phyloP scores from a whole-genome alignment of 2,888 invertebrate species.

The Ischnura elegans region DNA sequence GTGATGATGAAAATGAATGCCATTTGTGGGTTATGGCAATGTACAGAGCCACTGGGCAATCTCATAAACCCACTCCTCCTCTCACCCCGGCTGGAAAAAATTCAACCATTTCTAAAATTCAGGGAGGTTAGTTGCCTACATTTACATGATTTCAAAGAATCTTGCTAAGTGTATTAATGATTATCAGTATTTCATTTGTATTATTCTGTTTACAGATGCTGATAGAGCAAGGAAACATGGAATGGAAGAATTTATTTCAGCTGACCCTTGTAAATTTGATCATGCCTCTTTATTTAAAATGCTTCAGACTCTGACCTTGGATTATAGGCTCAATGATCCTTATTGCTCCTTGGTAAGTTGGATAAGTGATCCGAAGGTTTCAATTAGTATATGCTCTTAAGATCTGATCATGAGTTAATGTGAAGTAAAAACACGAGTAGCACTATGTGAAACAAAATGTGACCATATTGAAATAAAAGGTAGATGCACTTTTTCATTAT shows the following conservation, averaged over 20 bases:
- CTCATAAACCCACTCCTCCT: conserved; percentile 98
- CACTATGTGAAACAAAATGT: no score
- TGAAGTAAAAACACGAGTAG: no score
- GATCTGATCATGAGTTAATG: no score
- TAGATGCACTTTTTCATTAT: no score
- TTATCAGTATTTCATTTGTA: conserved; percentile 46
- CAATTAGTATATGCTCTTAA: no score
- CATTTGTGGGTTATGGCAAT: conserved; percentile 99
- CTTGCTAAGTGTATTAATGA: not conserved
- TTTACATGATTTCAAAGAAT: no score
- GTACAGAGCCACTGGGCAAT: conserved; percentile 99
- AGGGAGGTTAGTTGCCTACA: conserved; percentile 86
- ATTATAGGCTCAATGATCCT: conserved; percentile 98
- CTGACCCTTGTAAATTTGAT: conserved; percentile 98
- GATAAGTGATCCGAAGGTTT: no score
- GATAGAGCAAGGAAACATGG: conserved; percentile 98
- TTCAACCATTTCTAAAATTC: conserved; percentile 91
- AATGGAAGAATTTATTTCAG: conserved; percentile 99
- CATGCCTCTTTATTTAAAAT: conserved; percentile 95
- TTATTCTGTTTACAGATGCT: conserved; percentile 86
- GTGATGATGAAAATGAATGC: conserved; percentile 98
- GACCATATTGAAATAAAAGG: no score
- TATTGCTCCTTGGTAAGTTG: conserved; percentile 95
- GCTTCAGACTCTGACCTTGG: conserved; percentile 94
- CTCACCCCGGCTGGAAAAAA: conserved; percentile 91